Conservation (phyloP, 2,888 invertebrate genomes). For the Mystacides longicornis region DNA sequence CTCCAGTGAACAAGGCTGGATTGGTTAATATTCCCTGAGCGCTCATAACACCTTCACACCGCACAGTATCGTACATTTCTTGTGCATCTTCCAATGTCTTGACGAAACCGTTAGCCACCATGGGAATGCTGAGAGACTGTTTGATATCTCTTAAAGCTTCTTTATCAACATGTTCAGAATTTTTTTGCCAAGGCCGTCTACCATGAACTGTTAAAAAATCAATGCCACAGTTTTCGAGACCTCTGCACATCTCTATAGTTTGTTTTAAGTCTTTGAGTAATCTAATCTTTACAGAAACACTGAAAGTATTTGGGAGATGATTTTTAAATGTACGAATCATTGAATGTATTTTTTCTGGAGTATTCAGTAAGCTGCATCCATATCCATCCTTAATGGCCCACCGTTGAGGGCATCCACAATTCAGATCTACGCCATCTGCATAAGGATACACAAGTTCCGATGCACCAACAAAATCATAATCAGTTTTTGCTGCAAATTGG, state of each 20-base stretch:
- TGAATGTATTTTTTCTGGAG: constrained; percentile 77
- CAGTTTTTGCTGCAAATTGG: constrained; percentile 89
- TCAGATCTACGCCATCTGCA: constrained; percentile 89
- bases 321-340: constrained; percentile 71
- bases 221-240: constrained; percentile 77
- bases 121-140: constrained; percentile 66
- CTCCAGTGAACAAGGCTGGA: constrained; percentile 81
- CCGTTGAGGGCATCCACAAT: constrained; percentile 95
- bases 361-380: constrained; percentile 74
- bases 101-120: constrained; percentile 91
- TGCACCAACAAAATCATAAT: constrained; percentile 76
- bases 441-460: constrained; percentile 75
- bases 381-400: constrained; percentile 92
- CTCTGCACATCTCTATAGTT: constrained; percentile 74
- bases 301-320: constrained; percentile 64
- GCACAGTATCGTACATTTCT: constrained; percentile 56
- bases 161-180: constrained; percentile 63
- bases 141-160: constrained; percentile 65
- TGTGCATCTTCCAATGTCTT: constrained; percentile 65
- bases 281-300: constrained; percentile 89
- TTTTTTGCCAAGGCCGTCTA: constrained; percentile 75
- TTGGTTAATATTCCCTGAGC: constrained; percentile 87
- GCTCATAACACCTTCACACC: constrained; percentile 83
- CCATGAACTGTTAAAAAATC: constrained; percentile 89
- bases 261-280: constrained; percentile 59